Evolutionary conservation across 2,888 invertebrate genomes (phyloP).

Genomic region (Lepidochitona cinerea): DNA sequence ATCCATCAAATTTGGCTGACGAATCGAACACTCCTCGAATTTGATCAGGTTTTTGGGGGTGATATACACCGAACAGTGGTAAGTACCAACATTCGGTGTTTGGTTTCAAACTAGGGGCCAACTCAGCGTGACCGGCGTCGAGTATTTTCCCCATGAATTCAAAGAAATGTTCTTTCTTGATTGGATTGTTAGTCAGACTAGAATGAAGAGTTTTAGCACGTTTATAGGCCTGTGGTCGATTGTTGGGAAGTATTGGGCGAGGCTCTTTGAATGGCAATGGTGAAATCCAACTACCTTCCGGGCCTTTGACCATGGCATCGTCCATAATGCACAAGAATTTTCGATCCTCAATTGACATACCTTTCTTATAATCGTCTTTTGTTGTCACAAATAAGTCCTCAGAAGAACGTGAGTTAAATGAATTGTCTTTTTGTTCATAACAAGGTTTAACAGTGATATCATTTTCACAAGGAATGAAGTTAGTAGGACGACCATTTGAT

Average conservation of each 20-base stretch:
- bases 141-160: conserved; percentile 7
- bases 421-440: too few relatives aligned
- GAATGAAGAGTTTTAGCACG: conserved; percentile 1
- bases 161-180: conserved; percentile 17
- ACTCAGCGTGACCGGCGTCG: conserved; percentile 15
- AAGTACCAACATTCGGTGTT: conserved; percentile 35
- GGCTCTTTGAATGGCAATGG: conserved; percentile 17
- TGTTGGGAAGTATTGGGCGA: conserved; percentile 2
- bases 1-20: conserved; percentile 11
- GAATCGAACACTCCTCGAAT: conserved; percentile 26
- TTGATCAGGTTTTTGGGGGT: conserved; percentile 29
- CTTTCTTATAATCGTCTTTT: not conserved
- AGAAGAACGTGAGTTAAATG: too few relatives aligned
- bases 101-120: conserved; percentile 18
- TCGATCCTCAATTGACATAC: conserved; percentile 17
- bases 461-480: too few relatives aligned
- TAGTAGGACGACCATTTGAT: too few relatives aligned
- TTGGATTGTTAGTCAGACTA: conserved; percentile 11
- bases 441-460: too few relatives aligned
- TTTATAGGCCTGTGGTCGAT: conserved; percentile 2
- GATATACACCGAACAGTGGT: conserved; percentile 34
- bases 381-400: not conserved
- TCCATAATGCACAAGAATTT: conserved; percentile 24
- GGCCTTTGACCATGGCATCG: conserved; percentile 11
- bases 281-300: conserved; percentile 24